Evolutionary conservation across 2,888 invertebrate genomes (phyloP), one percentile per base, ranked within the genome.

Genomic region (Tetragonisca angustula): DNA sequence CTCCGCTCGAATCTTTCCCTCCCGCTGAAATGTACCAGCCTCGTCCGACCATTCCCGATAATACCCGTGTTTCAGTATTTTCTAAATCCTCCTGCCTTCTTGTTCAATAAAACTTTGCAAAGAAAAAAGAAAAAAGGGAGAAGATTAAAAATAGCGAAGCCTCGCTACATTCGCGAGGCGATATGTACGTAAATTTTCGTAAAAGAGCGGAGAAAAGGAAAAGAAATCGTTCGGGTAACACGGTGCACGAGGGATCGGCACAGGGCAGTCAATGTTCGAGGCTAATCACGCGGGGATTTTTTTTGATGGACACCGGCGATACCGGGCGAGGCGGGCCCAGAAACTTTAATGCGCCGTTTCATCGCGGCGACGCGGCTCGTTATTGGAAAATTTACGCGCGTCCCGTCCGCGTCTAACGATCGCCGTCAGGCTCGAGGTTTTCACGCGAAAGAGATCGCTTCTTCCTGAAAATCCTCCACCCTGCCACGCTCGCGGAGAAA

Each of bases 331-430:
- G 32, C 36, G 32, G 32, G 2, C 21, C 4, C 15, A 65, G 56
- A 54, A 77, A 82, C 61, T 77, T 81, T 81, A 76, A 76, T 15
- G 49, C 72, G n/a, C 64, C 50, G 75, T 76, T 72, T 72, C 49
- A 61, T 71, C 32, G 50, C 21, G 32, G 62, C 54, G 36, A 36
- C 65, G 32, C 65, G 83, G 72, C 43, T 83, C 83, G 83, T 83
- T 83, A 83, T 83, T 83, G 27, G 83, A 64, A 83, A 83, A 83
- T 83, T 83, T 83, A 83, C 76, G 74, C 56, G 50, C 83, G 71
- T 68, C 76, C 36, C 21, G n/a, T 43, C 43, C 50, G 54, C 36
- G 67, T 21, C 59, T 80, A 85, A 85, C 85, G 85, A 85, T 74
- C 64, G 70, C 50, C 32, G 36, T 3, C 3, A 32, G 32, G 50